Evolutionary conservation across 2,888 invertebrate species (phyloP).

Genomic region (Meliscaeva auricollis): DNA sequence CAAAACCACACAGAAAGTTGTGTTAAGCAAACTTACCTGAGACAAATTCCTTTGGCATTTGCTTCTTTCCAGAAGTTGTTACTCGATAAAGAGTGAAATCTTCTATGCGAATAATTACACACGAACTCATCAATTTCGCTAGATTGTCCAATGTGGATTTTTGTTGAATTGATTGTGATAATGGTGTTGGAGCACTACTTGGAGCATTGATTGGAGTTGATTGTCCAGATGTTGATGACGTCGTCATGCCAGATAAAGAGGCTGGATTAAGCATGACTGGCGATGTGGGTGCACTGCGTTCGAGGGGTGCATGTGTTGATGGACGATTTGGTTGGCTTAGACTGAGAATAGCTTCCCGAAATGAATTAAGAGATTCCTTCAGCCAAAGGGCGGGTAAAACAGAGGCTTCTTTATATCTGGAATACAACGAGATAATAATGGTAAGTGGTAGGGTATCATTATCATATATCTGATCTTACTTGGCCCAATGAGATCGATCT

Average conservation of each 20-base stretch:
- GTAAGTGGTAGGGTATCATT: no score
- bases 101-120: slow-evolving; percentile 94
- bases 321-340: slow-evolving; percentile 87
- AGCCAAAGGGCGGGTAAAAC: slow-evolving; percentile 94
- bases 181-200: slow-evolving; percentile 78
- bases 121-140: slow-evolving; percentile 95
- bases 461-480: no score
- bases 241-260: slow-evolving; percentile 74
- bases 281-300: slow-evolving; percentile 82
- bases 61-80: slow-evolving; percentile 90
- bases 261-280: slow-evolving; percentile 80
- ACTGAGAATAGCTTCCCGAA: slow-evolving; percentile 91
- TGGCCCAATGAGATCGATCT: slow-evolving; percentile 95
- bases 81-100: slow-evolving; percentile 96
- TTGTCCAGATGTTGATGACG: slow-evolving; percentile 66
- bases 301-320: slow-evolving; percentile 83
- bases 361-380: slow-evolving; percentile 91
- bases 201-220: slow-evolving; percentile 76
- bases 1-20: background rate
- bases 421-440: background rate
- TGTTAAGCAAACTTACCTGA: slow-evolving; percentile 85
- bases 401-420: slow-evolving; percentile 90
- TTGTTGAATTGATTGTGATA: slow-evolving; percentile 87
- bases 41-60: slow-evolving; percentile 92
- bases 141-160: slow-evolving; percentile 88